Evolutionary conservation across 1,140 invertebrate species (phyloP).

Genomic region (Coelopa frigida): DNA sequence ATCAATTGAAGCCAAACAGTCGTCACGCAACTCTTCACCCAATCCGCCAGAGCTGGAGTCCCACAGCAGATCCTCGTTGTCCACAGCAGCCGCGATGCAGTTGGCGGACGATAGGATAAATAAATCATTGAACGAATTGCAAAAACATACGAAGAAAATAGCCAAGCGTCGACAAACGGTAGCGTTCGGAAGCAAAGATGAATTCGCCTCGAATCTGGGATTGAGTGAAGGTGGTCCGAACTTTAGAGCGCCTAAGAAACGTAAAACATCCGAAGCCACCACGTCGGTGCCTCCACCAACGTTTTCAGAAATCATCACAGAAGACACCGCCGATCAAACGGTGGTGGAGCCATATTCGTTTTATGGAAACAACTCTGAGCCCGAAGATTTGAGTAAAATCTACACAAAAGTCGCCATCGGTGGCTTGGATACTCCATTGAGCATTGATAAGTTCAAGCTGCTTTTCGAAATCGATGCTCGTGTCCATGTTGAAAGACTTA

Average conservation of each 20-base stretch:
- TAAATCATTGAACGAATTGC: neutral
- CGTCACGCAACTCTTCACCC: too few relatives aligned
- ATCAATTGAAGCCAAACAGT: constrained; percentile 10
- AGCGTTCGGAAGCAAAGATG: neutral
- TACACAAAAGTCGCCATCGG: constrained; percentile 12
- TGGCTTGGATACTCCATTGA: constrained; percentile 8
- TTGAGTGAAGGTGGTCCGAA: neutral
- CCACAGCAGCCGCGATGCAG: constrained; percentile 5
- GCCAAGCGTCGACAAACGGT: constrained; percentile 8
- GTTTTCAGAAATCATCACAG: neutral
- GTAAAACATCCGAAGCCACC: neutral
- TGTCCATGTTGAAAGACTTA: constrained; percentile 4
- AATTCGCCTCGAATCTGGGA: neutral
- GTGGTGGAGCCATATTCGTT: constrained; percentile 9
- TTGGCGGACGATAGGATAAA: neutral
- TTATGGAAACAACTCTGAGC: constrained; percentile 9
- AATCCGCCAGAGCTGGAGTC: too few relatives aligned
- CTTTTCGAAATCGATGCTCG: constrained; percentile 10
- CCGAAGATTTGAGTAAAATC: constrained; percentile 11
- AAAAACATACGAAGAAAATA: constrained; percentile 2
- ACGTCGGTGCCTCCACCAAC: neutral
- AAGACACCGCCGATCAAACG: neutral
- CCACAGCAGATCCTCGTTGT: too few relatives aligned
- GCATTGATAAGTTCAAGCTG: constrained; percentile 12
- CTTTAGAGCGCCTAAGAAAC: neutral